Percentiles rank a stretch among this genome's conserved stretches.
Conservation (phyloP, 2,113 vertebrate species). For the Nestor notabilis region DNA sequence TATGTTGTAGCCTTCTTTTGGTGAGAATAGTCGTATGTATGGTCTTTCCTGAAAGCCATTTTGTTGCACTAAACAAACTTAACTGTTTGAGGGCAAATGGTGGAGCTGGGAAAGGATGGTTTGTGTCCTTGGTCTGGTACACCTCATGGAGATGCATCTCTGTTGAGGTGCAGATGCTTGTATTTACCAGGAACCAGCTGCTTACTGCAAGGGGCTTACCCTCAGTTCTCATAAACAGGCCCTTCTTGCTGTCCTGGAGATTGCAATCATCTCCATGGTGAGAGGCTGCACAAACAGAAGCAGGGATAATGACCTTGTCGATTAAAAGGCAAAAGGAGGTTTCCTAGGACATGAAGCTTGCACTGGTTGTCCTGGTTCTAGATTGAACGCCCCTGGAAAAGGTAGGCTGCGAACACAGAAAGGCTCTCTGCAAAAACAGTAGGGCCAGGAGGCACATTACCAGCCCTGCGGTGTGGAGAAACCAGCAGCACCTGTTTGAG, state of each 20-base stretch:
- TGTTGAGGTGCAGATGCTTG: slow-evolving; percentile 12
- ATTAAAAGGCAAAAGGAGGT: slow-evolving; percentile 26
- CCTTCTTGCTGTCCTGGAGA: slow-evolving; percentile 38
- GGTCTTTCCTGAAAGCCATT: neutral
- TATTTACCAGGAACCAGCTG: slow-evolving; percentile 30
- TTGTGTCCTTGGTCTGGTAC: neutral
- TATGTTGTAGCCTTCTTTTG: neutral
- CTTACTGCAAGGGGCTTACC: neutral
- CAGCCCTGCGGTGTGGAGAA: neutral
- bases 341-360: neutral
- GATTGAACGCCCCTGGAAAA: neutral
- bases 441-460: neutral
- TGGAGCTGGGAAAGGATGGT: neutral
- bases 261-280: slow-evolving; percentile 20
- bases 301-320: neutral
- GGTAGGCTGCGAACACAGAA: neutral
- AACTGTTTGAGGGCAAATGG: neutral
- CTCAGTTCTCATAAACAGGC: slow-evolving; percentile 18
- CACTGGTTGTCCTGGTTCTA: neutral
- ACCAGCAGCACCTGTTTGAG: neutral
- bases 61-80: neutral
- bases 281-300: slow-evolving; percentile 31
- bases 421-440: neutral
- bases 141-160: neutral
- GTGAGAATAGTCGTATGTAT: neutral